Evolutionary conservation across 1,140 invertebrate genomes (phyloP).

Genomic region (Lepidurus apus): DNA sequence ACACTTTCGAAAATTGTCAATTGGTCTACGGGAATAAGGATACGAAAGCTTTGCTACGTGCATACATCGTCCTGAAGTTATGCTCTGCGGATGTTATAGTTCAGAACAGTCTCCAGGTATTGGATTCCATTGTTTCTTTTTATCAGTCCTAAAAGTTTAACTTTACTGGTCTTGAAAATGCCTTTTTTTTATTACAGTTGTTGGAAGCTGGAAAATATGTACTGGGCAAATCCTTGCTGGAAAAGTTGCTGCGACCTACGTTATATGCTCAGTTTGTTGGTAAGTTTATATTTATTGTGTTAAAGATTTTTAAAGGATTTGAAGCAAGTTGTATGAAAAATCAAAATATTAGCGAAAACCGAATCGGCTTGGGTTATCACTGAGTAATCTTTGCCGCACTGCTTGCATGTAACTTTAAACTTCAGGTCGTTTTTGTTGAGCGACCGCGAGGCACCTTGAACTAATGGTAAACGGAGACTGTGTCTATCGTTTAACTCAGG

Average conservation of each 20-base stretch:
- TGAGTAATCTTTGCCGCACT: too few species aligned
- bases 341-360: too few species aligned
- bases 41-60: conserved; percentile 19
- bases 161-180: not conserved
- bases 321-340: too few species aligned
- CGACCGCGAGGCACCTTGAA: too few species aligned
- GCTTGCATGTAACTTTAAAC: too few species aligned
- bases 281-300: not conserved
- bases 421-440: too few species aligned
- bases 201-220: conserved; percentile 21
- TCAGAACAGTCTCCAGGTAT: conserved; percentile 22
- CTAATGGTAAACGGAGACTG: too few species aligned
- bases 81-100: conserved; percentile 29
- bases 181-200: conserved; percentile 23
- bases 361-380: too few species aligned
- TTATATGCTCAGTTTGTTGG: conserved; percentile 32
- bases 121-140: not conserved
- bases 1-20: not conserved
- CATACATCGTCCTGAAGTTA: conserved; percentile 24
- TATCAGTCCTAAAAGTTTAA: not conserved
- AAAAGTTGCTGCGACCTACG: conserved; percentile 27
- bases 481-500: too few species aligned
- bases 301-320: too few species aligned
- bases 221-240: conserved; percentile 20
- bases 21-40: conserved; percentile 23